Conservation (phyloP, 2,888 invertebrate species). For the Heliconius cydno region DNA sequence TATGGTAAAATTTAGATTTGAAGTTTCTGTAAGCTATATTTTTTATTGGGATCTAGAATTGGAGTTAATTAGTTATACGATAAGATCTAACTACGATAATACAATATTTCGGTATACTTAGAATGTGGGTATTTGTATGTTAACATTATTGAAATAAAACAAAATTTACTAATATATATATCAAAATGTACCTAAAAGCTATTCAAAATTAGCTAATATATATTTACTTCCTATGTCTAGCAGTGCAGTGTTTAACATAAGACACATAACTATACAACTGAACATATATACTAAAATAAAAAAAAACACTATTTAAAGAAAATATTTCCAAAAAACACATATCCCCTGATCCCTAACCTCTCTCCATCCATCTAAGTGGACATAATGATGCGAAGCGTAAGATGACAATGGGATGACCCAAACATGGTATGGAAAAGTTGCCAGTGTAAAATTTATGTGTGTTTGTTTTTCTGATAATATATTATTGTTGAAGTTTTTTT, state of each 20-base stretch:
- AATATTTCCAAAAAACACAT: conserved; percentile 66
- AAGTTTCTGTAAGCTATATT: neutral
- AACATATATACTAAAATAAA: conserved; percentile 46
- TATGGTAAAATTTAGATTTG: conserved; percentile 9
- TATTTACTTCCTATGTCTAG: too few species aligned
- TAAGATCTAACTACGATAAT: neutral
- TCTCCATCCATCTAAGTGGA: conserved; percentile 66
- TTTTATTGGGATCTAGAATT: neutral
- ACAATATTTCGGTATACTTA: neutral
- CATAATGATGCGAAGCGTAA: conserved; percentile 72
- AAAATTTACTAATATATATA: neutral
- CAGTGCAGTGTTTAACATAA: too few species aligned
- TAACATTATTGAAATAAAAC: neutral
- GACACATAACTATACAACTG: conserved; percentile 20
- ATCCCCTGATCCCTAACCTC: conserved; percentile 43
- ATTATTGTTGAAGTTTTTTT: neutral
- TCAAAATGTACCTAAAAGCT: too few species aligned
- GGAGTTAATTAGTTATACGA: too few species aligned
- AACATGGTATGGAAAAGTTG: conserved; percentile 37
- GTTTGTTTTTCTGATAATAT: conserved; percentile 6
- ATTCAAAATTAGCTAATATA: too few species aligned
- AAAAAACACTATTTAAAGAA: conserved; percentile 57
- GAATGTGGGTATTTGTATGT: neutral
- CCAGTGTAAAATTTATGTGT: neutral
- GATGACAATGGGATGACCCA: conserved; percentile 79